phyloP scores from a whole-genome alignment of 2,888 invertebrate species.

The Myopa testacea region DNA sequence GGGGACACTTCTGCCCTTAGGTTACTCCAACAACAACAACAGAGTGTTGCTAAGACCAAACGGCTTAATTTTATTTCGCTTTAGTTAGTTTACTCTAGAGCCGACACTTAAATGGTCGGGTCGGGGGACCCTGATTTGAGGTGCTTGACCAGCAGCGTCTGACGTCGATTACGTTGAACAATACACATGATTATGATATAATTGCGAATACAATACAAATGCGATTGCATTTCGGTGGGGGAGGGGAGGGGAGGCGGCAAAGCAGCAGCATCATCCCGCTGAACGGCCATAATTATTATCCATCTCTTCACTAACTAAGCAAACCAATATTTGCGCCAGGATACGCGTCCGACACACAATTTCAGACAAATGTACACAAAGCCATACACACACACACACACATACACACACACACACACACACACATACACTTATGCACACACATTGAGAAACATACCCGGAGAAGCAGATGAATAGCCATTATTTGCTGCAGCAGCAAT shows the following conservation, averaged over 20 bases:
- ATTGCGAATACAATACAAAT: background rate
- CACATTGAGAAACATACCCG: background rate
- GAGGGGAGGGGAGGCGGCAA: background rate
- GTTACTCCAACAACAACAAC: background rate
- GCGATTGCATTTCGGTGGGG: background rate
- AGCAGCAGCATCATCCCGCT: background rate
- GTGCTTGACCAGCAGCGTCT: too few species aligned
- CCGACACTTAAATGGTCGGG: too few species aligned
- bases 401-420: slow-evolving; percentile 20
- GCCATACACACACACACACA: slow-evolving; percentile 21
- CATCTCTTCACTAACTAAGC: background rate
- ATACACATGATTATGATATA: background rate
- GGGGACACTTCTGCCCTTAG: background rate
- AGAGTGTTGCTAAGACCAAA: too few species aligned
- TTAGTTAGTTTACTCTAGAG: too few species aligned
- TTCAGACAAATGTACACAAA: slow-evolving; percentile 35
- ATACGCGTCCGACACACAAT: slow-evolving; percentile 25
- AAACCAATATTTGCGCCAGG: background rate
- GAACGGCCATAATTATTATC: slow-evolving; percentile 8
- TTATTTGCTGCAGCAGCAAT: slow-evolving; percentile 1
- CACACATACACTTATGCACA: background rate
- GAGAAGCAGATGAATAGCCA: background rate
- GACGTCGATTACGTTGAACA: too few species aligned
- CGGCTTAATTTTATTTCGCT: too few species aligned
- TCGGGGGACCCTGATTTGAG: too few species aligned